phyloP scores from a whole-genome alignment of 1,140 invertebrate species.

The Galendromus occidentalis region DNA sequence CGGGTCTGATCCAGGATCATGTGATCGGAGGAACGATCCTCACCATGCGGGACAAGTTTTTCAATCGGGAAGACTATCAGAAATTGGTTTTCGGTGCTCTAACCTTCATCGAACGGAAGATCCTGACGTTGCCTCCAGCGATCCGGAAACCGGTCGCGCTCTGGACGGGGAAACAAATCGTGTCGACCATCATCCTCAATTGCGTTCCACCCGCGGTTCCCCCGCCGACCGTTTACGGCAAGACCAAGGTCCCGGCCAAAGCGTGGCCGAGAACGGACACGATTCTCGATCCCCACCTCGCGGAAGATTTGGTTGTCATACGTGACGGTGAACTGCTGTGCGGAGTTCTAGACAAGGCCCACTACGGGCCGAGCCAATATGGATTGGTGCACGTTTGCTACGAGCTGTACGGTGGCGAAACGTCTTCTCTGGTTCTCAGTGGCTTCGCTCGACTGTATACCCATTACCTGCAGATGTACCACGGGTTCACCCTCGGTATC shows the following conservation, averaged over 20 bases:
- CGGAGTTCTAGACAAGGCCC: constrained; percentile 91
- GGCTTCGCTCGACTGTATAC: constrained; percentile 82
- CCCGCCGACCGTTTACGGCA: constrained; percentile 52
- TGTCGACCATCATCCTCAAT: constrained; percentile 28
- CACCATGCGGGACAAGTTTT: constrained; percentile 70
- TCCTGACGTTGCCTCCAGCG: constrained; percentile 57
- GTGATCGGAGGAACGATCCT: constrained; percentile 77
- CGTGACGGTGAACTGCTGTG: constrained; percentile 63
- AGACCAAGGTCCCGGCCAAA: constrained; percentile 60
- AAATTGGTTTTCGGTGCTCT: constrained; percentile 72
- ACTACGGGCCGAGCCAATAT: constrained; percentile 82
- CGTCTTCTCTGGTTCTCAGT: constrained; percentile 57
- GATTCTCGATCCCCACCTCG: background rate
- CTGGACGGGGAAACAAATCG: constrained; percentile 88
- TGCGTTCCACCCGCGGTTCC: constrained; percentile 20
- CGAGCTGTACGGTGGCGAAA: constrained; percentile 76
- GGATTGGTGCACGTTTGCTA: constrained; percentile 80
- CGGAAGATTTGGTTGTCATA: constrained; percentile 75
- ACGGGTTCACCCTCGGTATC: constrained; percentile 84
- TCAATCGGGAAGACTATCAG: constrained; percentile 62
- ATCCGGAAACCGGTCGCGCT: constrained; percentile 68
- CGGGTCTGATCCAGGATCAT: constrained; percentile 97
- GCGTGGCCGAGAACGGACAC: constrained; percentile 24
- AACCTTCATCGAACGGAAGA: constrained; percentile 36
- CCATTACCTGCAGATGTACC: constrained; percentile 53